Evolutionary conservation across 1,140 invertebrate species (phyloP).

Genomic region (Drosophila tropicalis): DNA sequence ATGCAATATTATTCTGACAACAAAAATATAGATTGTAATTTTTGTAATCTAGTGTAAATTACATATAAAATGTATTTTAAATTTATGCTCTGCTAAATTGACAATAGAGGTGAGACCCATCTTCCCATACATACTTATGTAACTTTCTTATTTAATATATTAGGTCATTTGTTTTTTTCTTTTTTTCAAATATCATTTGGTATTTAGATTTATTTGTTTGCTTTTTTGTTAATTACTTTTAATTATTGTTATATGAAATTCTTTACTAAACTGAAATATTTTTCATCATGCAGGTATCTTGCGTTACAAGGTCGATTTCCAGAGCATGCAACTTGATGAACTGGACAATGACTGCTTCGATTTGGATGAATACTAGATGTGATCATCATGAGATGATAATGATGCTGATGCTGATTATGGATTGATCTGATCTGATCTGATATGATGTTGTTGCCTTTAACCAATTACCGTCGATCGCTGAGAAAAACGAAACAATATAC

Average conservation of each 20-base stretch:
- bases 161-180: background rate
- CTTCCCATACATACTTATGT: background rate
- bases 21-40: constrained; percentile 6
- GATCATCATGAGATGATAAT: constrained; percentile 63
- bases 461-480: constrained; percentile 44
- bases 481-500: constrained; percentile 26
- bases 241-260: constrained; percentile 12
- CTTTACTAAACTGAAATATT: background rate
- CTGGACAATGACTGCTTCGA: constrained; percentile 93
- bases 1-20: background rate
- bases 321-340: constrained; percentile 96
- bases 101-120: constrained; percentile 30
- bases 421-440: background rate
- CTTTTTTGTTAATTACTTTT: constrained; percentile 13
- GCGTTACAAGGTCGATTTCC: constrained; percentile 99
- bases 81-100: constrained; percentile 9
- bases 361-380: constrained; percentile 95
- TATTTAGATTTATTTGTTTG: background rate
- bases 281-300: constrained; percentile 86
- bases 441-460: constrained; percentile 25
- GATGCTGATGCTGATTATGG: constrained; percentile 33
- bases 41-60: constrained; percentile 12
- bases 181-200: background rate
- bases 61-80: background rate
- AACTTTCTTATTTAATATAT: background rate